A percentile compares a stretch with the other conserved stretches of the same genome.
Conservation (phyloP, 2,797 vertebrate genomes). For the Eremophila alpestris region DNA sequence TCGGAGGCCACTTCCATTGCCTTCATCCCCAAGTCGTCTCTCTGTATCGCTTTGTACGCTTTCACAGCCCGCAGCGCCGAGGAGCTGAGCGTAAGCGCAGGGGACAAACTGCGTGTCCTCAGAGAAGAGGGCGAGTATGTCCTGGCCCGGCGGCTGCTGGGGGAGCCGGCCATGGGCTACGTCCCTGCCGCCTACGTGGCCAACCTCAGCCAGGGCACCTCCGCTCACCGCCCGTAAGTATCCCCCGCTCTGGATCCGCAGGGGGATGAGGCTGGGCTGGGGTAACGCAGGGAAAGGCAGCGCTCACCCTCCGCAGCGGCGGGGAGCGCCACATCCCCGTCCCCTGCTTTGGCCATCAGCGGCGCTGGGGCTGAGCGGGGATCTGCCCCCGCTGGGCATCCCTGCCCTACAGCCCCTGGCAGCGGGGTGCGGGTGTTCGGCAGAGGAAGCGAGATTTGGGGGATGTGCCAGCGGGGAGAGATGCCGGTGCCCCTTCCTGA, state of each 20-base stretch:
- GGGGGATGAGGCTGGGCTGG: neutral
- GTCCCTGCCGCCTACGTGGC: slow-evolving; percentile 86
- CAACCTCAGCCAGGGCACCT: slow-evolving; percentile 77
- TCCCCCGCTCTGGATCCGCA: rapidly evolving
- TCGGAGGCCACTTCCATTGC: neutral
- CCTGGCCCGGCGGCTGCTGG: slow-evolving; percentile 84
- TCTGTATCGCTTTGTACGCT: slow-evolving; percentile 80
- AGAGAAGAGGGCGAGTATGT: slow-evolving; percentile 86
- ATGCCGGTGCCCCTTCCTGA: rapidly evolving
- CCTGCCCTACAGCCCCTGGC: neutral
- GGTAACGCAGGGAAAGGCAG: neutral
- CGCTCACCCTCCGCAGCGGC: rapidly evolving
- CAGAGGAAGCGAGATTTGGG: neutral
- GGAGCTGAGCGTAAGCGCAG: slow-evolving; percentile 85
- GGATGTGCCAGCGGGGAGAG: neutral
- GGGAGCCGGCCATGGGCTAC: slow-evolving; percentile 81
- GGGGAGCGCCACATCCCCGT: rapidly evolving
- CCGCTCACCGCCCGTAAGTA: slow-evolving; percentile 88
- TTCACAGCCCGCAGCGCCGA: slow-evolving; percentile 85
- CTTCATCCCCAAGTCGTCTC: slow-evolving; percentile 62
- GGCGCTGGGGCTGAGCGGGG: neutral
- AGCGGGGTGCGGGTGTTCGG: neutral
- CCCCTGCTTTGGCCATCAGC: neutral
- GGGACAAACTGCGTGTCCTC: slow-evolving; percentile 87
- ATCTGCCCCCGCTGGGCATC: neutral